These are phyloP conservation scores for human (Homo sapiens) DNA, from an alignment of 2,113 vertebrate species.

Conservation along the genomic window GRCh38 chr20:15915501-15916000, in stretches of 20 bases:
- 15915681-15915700: background rate
- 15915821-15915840: background rate
- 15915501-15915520: background rate
- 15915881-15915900: background rate
- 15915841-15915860: background rate
- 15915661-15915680: background rate
- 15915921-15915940: background rate
- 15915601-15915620: background rate
- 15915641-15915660: background rate
- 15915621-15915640: background rate
- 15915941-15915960: background rate
- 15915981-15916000: background rate
- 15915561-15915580: background rate
- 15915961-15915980: background rate
- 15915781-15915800: background rate
- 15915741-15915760: background rate
- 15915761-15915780: background rate
- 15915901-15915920: background rate
- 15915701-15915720: background rate
- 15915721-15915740: background rate
- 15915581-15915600: background rate
- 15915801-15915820: accelerated
- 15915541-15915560: background rate
- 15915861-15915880: background rate
- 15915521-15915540: background rate